phyloP scores from a whole-genome alignment of 2,888 invertebrate species.

The Agrotis ipsilon region DNA sequence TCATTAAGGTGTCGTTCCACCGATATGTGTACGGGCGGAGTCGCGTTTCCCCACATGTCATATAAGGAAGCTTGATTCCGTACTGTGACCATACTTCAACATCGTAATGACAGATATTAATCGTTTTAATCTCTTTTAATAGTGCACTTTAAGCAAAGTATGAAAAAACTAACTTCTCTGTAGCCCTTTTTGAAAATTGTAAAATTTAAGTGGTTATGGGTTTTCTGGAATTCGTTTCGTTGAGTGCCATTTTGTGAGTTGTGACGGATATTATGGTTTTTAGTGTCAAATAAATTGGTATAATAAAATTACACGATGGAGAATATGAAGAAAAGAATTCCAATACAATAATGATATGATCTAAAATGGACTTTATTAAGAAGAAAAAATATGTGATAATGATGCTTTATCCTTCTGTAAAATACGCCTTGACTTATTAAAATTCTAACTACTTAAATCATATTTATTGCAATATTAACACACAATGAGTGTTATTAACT shows the following conservation, averaged over 20 bases:
- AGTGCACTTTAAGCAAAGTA: constrained; percentile 54
- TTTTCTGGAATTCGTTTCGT: constrained; percentile 30
- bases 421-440: constrained; percentile 14
- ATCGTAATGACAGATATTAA: constrained; percentile 75
- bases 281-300: constrained; percentile 14
- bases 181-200: constrained; percentile 48
- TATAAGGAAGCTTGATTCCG: constrained; percentile 75
- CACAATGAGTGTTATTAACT: constrained; percentile 33
- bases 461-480: constrained; percentile 36
- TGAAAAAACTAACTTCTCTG: constrained; percentile 57
- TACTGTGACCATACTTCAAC: constrained; percentile 76
- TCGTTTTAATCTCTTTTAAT: constrained; percentile 73
- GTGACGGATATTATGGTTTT: constrained; percentile 6
- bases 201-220: constrained; percentile 28
- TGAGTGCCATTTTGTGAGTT: constrained; percentile 6
- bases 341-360: constrained; percentile 2
- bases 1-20: constrained; percentile 82
- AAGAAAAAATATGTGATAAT: constrained; percentile 18
- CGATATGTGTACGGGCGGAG: constrained; percentile 67
- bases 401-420: constrained; percentile 13
- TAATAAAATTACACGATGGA: constrained; percentile 4
- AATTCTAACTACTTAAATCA: constrained; percentile 27
- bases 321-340: constrained; percentile 4
- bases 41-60: constrained; percentile 68
- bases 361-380: not conserved